phyloP scores from a whole-genome alignment of 2,113 vertebrate genomes.

The Felis chaus region DNA sequence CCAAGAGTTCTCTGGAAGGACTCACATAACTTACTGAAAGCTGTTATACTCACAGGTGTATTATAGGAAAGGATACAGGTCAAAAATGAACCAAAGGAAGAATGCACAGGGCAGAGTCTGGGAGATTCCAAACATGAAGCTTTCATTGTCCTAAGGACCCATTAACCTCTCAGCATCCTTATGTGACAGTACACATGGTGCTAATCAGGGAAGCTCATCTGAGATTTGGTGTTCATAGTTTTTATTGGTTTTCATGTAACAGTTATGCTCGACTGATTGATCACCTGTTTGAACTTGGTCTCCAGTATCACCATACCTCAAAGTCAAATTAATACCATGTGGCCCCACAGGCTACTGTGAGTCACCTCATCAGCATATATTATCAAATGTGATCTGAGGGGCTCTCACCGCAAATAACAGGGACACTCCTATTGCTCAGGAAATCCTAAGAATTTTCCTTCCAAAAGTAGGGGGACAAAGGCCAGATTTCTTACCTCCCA shows the following conservation, averaged over 20 bases:
- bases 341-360: not conserved
- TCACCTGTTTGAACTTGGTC: not conserved
- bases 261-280: not conserved
- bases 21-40: not conserved
- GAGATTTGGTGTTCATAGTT: not conserved
- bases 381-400: not conserved
- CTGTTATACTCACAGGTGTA: not conserved
- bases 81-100: slow-evolving; percentile 24
- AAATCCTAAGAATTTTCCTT: not conserved
- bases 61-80: not conserved
- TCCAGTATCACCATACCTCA: not conserved
- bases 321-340: not conserved
- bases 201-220: not conserved
- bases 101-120: not conserved
- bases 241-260: not conserved
- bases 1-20: not conserved
- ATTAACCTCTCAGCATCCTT: not conserved
- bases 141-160: not conserved
- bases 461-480: not conserved
- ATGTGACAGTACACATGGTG: not conserved
- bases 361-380: not conserved
- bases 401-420: not conserved
- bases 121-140: not conserved
- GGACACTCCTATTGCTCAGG: not conserved
- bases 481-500: not conserved